These are phyloP conservation scores for Somateria mollissima DNA, from an alignment of 2,797 vertebrate genomes.

Conservation along the genomic window DNA sequence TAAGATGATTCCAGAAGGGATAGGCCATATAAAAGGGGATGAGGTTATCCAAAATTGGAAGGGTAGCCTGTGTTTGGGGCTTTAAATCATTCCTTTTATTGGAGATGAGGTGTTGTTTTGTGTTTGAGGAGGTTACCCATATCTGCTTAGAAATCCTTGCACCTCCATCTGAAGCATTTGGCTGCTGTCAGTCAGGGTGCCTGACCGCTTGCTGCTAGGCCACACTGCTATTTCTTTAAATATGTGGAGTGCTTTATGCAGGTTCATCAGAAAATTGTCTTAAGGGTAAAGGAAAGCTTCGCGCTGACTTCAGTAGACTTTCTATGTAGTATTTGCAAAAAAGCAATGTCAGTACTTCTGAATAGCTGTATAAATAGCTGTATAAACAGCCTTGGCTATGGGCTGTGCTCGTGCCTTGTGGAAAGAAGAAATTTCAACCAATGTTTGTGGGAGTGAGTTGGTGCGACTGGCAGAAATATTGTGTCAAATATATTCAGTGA, in stretches of 20 bases:
- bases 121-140: rapidly evolving
- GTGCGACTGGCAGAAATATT: not conserved
- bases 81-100: not conserved
- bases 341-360: not conserved
- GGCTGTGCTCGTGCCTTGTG: not conserved
- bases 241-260: not conserved
- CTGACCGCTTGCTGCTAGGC: not conserved
- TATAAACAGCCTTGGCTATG: rapidly evolving
- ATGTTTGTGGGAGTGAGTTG: not conserved
- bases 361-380: not conserved
- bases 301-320: rapidly evolving
- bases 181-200: not conserved
- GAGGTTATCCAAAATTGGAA: not conserved
- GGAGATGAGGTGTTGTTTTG: rapidly evolving
- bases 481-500: not conserved
- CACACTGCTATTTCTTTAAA: rapidly evolving
- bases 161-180: not conserved
- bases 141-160: not conserved
- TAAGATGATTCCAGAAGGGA: not conserved
- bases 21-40: rapidly evolving
- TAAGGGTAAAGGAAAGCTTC: not conserved
- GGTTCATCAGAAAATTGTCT: not conserved
- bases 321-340: rapidly evolving
- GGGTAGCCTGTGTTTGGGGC: not conserved
- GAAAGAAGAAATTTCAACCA: not conserved